phyloP scores from a whole-genome alignment of 2,888 invertebrate species.

The Parascotia fuliginaria region DNA sequence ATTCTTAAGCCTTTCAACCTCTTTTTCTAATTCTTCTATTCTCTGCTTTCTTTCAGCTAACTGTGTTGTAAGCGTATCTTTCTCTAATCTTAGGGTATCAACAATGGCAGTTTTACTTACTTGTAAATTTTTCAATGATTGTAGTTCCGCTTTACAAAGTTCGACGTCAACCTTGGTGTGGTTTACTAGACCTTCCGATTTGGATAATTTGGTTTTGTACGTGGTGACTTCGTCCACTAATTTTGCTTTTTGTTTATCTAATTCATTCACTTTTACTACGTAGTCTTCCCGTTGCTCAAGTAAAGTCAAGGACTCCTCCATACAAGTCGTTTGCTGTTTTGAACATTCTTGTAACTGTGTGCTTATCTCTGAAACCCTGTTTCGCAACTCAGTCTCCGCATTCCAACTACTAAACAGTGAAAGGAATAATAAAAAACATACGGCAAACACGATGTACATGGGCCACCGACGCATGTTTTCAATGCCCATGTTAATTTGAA shows the following conservation, averaged over 20 bases:
- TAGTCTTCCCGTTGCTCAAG: conserved; percentile 73
- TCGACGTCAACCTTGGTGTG: conserved; percentile 71
- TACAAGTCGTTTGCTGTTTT: conserved; percentile 71
- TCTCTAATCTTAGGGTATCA: conserved; percentile 76
- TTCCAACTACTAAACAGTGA: conserved; percentile 82
- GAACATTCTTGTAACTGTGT: conserved; percentile 76
- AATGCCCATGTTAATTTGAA: conserved; percentile 69
- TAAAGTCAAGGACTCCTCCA: conserved; percentile 73
- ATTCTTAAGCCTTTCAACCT: conserved; percentile 66
- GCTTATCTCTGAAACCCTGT: conserved; percentile 65
- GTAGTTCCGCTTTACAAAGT: conserved; percentile 76
- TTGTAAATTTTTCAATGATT: conserved; percentile 79
- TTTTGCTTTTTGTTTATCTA: conserved; percentile 67
- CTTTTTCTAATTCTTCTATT: conserved; percentile 74
- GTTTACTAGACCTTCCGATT: conserved; percentile 71
- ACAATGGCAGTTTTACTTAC: conserved; percentile 75
- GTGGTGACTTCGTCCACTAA: conserved; percentile 62
- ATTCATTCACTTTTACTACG: conserved; percentile 66
- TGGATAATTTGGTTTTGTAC: conserved; percentile 60
- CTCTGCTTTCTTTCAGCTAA: conserved; percentile 70
- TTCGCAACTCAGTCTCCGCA: conserved; percentile 73
- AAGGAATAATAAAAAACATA: conserved; percentile 75
- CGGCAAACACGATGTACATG: conserved; percentile 76
- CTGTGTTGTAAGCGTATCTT: conserved; percentile 71
- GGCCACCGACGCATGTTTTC: conserved; percentile 85